Evolutionary conservation across 2,113 vertebrate species (phyloP).

Genomic region (Hucho hucho): DNA sequence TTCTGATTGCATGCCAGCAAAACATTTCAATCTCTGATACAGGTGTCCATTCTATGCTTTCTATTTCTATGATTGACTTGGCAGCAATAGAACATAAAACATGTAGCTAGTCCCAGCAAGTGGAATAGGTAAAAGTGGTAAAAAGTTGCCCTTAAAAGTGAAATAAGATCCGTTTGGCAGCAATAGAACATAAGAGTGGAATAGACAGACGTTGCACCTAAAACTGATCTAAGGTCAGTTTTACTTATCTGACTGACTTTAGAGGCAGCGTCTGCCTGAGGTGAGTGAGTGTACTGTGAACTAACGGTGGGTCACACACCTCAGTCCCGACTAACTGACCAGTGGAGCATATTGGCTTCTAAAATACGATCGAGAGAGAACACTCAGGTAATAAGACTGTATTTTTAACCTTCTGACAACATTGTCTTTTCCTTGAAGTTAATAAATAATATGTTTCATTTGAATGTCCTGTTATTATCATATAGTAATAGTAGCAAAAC

Average conservation of each 20-base stretch:
- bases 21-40: neutral
- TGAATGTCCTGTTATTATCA: conserved; percentile 19
- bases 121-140: neutral
- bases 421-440: conserved; percentile 1
- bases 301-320: neutral
- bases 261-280: neutral
- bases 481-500: conserved; percentile 63
- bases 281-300: neutral
- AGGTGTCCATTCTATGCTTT: neutral
- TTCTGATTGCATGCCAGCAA: no score
- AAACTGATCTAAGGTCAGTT: neutral
- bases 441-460: conserved; percentile 17
- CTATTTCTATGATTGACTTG: neutral
- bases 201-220: neutral
- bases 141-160: neutral
- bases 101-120: neutral
- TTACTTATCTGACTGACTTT: neutral
- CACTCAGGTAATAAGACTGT: conserved; percentile 63
- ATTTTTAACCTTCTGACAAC: conserved; percentile 36
- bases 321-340: neutral
- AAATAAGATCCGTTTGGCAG: neutral
- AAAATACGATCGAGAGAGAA: conserved; percentile 7
- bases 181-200: neutral
- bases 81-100: neutral
- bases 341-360: neutral